Evolutionary conservation across 2,113 vertebrate genomes (phyloP), one percentile per base, ranked within the genome.

Genomic region (Saguinus imperator): DNA sequence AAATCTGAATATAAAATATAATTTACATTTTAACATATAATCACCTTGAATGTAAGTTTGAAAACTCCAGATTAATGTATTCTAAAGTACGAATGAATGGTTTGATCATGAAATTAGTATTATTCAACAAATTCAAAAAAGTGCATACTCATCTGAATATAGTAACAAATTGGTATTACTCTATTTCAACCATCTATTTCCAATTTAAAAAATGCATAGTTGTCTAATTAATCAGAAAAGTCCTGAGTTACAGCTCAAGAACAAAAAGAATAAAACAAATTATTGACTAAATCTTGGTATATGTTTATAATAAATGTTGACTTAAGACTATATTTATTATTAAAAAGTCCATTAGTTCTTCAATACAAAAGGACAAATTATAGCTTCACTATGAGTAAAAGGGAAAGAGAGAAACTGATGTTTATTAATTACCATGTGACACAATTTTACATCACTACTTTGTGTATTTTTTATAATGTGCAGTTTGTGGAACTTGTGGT

Each of bases 71-170:
- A 86, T 73, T 87, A 25, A 72, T 87, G 45, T 52, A 35, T 48
- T 89, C 18, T 66, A 66, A 82, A 80, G 40, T 87, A 82, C 7
- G 87, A 27, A 94, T 81, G 57, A 75, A 82, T 89, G 7, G 21
- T n/a, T 88, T 91, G 40, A 73, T 68, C n/a, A 80, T 91, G 61
- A 89, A 87, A 80, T 70, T 81, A 48, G 32, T 77, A 68, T 10
- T 68, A 95, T 66, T 93, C 29, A 94, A 14, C 64, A 87, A 83
- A 80, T 89, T 94, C 9, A 6, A 90, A 80, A 94, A 89, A 48
- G 5, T 2, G 64, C 43, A 25, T 18, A 82, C 64, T 52, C 7
- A 85, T 64, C 27, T n/a, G 77, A 85, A 84, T 58, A 12, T 50
- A 79, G 32, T 20, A 92, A 73, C 17, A 72, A 58, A 18, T 61